Evolutionary conservation across 1,140 invertebrate species (phyloP), one percentile per base, ranked within the genome.

Genomic region (Lepidotrigona ventralis): DNA sequence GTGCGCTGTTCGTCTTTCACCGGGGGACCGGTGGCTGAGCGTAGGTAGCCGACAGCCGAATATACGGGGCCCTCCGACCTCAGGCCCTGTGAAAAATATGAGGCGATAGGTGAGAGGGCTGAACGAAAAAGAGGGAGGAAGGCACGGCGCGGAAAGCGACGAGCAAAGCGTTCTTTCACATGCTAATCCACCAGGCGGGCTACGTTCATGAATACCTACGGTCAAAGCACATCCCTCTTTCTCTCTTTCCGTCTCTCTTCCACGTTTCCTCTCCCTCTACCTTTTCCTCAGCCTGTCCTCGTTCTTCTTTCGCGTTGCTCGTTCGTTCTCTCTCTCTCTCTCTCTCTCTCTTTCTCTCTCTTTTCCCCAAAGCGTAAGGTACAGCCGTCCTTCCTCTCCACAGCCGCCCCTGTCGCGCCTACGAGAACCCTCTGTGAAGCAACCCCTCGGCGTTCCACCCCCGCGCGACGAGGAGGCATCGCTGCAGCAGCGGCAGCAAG

Each of bases 141-240:
- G 81, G 81, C 84, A 80, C 86, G 66, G 81, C 81, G 78, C 83
- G 89, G 83, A 88, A 88, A 89, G 86, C 88, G 86, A 89, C 85
- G 89, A 78, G 88, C 85, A 91, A 90, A 92, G 86, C 90, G 92
- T 92, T 93, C 93, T 93, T 93, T 93, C 92, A 93, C 91, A 93
- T 93, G 93, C 91, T 93, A 93, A 93, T 93, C 90, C 90, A 86
- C 78, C 85, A 88, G 88, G 88, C 89, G 88, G 89, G 86, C 91
- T 92, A 89, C 89, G 89, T 92, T 92, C 91, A 91, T 92, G 92
- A 93, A 93, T 93, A 92, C 89, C 90, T 92, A 92, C 87, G 92
- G 91, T 92, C 92, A 93, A 92, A 92, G 92, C 90, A 84, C 89
- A 85, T 85, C 84, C 85, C 85, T 83, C 78, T 85, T 87, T 83